Evolutionary conservation across 2,888 invertebrate genomes (phyloP).

Genomic region (Biston betularia): DNA sequence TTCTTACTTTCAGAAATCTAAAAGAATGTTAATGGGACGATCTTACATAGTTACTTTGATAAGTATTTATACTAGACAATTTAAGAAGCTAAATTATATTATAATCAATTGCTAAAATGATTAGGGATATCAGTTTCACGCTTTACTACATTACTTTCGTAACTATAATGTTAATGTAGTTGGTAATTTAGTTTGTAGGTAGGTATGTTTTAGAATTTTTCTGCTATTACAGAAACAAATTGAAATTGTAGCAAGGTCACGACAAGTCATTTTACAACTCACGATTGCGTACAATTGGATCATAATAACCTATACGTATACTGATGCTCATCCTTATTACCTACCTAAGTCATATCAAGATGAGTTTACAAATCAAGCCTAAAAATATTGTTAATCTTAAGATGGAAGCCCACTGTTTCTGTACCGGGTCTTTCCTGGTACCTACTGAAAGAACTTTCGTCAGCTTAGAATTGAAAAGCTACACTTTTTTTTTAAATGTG

Average conservation of each 20-base stretch:
- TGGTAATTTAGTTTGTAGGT: background rate
- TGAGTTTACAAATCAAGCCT: slow-evolving; percentile 2
- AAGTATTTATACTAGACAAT: too few relatives aligned
- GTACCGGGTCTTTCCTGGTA: too few relatives aligned
- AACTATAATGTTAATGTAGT: background rate
- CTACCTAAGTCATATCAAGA: background rate
- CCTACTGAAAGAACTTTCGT: too few relatives aligned
- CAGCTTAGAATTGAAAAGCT: too few relatives aligned
- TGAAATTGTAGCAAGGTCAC: slow-evolving; percentile 19
- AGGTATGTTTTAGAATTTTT: slow-evolving; percentile 6
- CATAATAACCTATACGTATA: background rate
- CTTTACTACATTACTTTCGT: slow-evolving; percentile 13
- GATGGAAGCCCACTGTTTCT: background rate
- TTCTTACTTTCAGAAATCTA: too few relatives aligned
- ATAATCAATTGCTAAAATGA: background rate
- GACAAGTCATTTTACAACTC: slow-evolving; percentile 10
- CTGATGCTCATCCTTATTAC: slow-evolving; percentile 5
- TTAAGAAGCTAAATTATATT: background rate
- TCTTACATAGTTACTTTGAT: too few relatives aligned
- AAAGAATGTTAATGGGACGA: too few relatives aligned
- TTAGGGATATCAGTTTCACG: slow-evolving; percentile 1
- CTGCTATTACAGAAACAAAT: slow-evolving; percentile 10
- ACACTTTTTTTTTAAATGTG: too few relatives aligned
- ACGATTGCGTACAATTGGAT: slow-evolving; percentile 7
- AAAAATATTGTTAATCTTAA: background rate